Evolutionary conservation across 1,140 invertebrate genomes (phyloP), one percentile per base, ranked within the genome.

Genomic region (Argopecten irradians): DNA sequence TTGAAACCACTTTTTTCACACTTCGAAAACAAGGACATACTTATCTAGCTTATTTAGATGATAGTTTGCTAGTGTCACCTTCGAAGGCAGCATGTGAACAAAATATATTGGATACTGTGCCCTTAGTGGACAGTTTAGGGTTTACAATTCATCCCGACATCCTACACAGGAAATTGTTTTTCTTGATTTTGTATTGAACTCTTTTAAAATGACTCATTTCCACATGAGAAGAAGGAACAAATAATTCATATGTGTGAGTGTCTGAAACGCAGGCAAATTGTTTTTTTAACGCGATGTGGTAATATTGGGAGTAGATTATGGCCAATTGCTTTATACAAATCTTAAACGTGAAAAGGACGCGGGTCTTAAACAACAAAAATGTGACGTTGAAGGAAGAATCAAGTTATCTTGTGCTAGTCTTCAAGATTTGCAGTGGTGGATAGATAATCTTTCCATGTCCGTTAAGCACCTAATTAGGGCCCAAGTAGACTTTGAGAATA

Each of bases 141-240:
- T 92, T 91, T 86, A 86, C 87, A n/a, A 87, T 91, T 84, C 84
- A 92, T 87, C 39, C 39, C 8, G 84, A 85, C 36, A 82, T 14
- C 92, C 91, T n/a, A 86, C 90, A 85, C 86, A 88, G 36, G 35
- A 84, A 87, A 88, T 90, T 34, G 84, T 82, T 35, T 91, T 90
- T 88, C 71, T 92, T 14, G 91, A 90, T 22, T 88, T 88, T 89
- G 35, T 89, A 46, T 89, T 92, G 55, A 82, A 92, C 87, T 90
- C 89, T 22, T 33, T 84, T 16, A 33, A n/a, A 14, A 91, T 93
- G 88, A 89, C 84, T 87, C 82, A 13, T 46, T 92, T 41, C 86
- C 90, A 34, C n/a, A 84, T n/a, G 33, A 87, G 32, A 91, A 86
- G 87, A 89, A 71, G 34, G 11, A 88, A 41, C 83, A 55, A 84